Percentiles rank a stretch among this genome's conserved stretches.
Conservation (phyloP, 2,888 invertebrate species). For the Pachydiplax longipennis region DNA sequence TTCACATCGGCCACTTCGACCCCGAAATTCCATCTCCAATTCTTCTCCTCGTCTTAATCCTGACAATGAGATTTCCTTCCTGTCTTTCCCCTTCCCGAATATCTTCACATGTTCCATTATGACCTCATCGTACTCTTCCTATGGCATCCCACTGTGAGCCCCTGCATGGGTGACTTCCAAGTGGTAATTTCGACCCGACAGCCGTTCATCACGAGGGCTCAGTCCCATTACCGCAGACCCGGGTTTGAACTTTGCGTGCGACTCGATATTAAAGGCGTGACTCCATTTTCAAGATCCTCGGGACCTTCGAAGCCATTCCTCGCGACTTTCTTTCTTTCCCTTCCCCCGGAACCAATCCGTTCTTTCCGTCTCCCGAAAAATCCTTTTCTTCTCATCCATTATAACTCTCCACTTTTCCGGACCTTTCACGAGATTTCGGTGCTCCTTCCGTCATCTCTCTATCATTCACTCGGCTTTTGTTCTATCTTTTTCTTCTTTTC, state of each 20-base stretch:
- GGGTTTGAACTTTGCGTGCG: constrained; percentile 34
- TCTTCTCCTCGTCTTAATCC: not conserved
- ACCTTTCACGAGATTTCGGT: not conserved
- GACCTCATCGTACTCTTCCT: not conserved
- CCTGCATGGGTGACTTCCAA: not conserved
- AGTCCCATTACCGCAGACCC: constrained; percentile 9
- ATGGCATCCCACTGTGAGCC: not conserved
- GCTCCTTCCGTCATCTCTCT: not conserved
- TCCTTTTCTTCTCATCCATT: not conserved
- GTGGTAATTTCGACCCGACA: not conserved
- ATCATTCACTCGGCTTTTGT: not conserved
- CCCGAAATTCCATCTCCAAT: not conserved
- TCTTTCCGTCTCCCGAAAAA: not conserved
- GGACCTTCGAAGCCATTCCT: not conserved
- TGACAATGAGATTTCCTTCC: not conserved
- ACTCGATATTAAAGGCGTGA: constrained; percentile 30
- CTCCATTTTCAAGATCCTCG: not conserved
- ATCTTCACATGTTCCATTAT: not conserved
- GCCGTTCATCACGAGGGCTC: constrained; percentile 10
- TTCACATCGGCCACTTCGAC: not conserved
- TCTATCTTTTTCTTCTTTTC: not conserved
- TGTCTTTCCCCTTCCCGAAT: not conserved
- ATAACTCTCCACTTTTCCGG: not conserved
- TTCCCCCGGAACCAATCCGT: not conserved
- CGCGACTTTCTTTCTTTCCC: not conserved